phyloP scores from a whole-genome alignment of 2,113 vertebrate genomes.

The Mustelus asterias region DNA sequence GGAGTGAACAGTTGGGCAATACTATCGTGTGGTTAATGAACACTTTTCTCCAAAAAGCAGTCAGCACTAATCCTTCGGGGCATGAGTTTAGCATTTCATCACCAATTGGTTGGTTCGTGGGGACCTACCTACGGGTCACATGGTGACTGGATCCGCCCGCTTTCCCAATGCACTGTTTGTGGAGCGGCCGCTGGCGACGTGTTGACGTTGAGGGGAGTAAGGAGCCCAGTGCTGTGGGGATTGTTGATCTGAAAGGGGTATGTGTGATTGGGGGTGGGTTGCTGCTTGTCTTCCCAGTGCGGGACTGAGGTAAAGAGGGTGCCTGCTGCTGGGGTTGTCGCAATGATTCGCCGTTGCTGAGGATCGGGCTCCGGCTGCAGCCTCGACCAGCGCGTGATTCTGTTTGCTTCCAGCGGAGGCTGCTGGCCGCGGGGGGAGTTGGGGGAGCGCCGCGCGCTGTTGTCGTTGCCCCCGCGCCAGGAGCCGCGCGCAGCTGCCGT shows the following conservation, averaged over 20 bases:
- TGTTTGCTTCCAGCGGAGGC: neutral
- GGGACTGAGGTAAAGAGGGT: neutral
- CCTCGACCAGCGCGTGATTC: neutral
- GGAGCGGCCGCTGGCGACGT: neutral
- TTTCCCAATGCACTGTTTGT: neutral
- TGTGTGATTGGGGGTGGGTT: neutral
- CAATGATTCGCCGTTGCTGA: neutral
- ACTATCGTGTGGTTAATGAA: neutral
- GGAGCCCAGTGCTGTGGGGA: neutral
- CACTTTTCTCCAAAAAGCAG: too few species aligned
- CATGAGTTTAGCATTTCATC: neutral
- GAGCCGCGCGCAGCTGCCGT: too few species aligned
- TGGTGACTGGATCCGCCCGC: neutral
- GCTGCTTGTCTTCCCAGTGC: neutral
- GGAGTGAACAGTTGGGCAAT: neutral
- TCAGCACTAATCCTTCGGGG: neutral
- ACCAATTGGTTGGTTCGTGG: neutral
- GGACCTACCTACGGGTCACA: neutral
- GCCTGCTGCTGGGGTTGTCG: neutral
- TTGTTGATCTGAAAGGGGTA: neutral
- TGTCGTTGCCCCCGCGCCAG: too few species aligned
- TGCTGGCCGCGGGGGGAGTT: too few species aligned
- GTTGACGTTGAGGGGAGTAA: neutral
- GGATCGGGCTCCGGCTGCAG: neutral
- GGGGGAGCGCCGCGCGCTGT: too few species aligned